phyloP scores from a whole-genome alignment of 2,888 invertebrate species.

The Tuberolachnus salignus region DNA sequence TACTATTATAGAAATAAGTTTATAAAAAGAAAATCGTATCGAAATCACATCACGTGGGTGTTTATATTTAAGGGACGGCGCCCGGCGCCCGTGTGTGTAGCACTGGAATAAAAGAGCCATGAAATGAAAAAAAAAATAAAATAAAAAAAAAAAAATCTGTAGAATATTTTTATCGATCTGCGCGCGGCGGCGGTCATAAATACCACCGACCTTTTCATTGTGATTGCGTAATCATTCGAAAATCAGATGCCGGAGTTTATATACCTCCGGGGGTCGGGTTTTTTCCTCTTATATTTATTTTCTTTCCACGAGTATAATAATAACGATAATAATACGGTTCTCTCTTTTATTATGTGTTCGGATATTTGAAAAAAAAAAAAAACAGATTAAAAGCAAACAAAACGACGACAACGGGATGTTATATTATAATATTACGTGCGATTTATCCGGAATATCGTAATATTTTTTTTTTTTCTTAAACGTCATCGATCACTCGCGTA shows the following conservation, averaged over 20 bases:
- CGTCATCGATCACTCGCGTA: no score
- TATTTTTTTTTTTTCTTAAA: no score
- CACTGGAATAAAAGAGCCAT: not conserved
- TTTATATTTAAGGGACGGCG: not conserved
- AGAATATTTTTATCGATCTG: not conserved
- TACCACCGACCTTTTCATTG: not conserved
- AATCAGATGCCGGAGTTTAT: not conserved
- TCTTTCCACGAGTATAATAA: no score
- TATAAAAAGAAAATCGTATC: not conserved
- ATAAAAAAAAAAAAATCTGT: not conserved
- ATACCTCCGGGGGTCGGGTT: not conserved
- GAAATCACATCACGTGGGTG: not conserved
- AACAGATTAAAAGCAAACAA: no score
- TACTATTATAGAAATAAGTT: no score
- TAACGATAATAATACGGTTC: no score
- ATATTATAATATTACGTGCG: no score
- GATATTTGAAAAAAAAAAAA: no score
- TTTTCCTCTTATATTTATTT: no score
- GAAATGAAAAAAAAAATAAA: slow-evolving; percentile 2
- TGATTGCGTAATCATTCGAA: not conserved
- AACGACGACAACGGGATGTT: no score
- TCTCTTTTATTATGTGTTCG: no score
- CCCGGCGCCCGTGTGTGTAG: not conserved
- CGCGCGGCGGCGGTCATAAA: not conserved
- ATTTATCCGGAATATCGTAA: no score